phyloP scores from a whole-genome alignment of 2,888 invertebrate genomes.

The Cataglyphis albicans region DNA sequence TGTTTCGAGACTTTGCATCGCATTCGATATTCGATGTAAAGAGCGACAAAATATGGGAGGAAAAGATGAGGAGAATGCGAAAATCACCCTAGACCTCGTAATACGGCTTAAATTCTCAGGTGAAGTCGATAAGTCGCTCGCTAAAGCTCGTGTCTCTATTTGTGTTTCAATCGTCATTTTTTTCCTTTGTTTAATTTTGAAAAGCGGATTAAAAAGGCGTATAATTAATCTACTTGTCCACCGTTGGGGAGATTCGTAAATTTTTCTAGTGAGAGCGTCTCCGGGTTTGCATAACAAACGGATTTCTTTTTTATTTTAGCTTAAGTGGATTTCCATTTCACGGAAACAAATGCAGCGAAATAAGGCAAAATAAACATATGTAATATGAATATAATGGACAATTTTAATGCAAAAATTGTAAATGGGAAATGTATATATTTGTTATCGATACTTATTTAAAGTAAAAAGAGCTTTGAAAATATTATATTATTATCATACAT shows the following conservation, averaged over 20 bases:
- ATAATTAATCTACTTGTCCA: conserved; percentile 39
- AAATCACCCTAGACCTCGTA: not conserved
- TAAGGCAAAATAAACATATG: conserved; percentile 1
- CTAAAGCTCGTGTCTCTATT: conserved; percentile 17
- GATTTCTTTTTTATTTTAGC: conserved; percentile 3
- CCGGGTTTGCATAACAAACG: conserved; percentile 18
- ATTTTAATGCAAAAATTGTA: not conserved
- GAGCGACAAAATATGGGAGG: not conserved
- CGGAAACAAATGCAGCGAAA: not conserved
- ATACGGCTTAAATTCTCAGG: conserved; percentile 26
- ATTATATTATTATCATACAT: not conserved
- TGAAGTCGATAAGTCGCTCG: conserved; percentile 25
- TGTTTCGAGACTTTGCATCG: not conserved
- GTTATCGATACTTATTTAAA: not conserved
- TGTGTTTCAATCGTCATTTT: not conserved
- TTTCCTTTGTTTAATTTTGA: not conserved
- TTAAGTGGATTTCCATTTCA: conserved; percentile 8
- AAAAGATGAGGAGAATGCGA: not conserved
- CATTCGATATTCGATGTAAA: conserved; percentile 9
- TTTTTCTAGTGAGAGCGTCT: not conserved
- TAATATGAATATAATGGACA: not conserved
- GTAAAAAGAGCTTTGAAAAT: conserved; percentile 5
- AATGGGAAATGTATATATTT: not conserved
- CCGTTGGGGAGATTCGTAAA: not conserved
- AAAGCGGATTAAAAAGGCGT: conserved; percentile 23